A percentile compares a stretch with the other conserved stretches of the same genome.
Conservation (phyloP, 2,888 invertebrate genomes). For the Sesia bembeciformis region DNA sequence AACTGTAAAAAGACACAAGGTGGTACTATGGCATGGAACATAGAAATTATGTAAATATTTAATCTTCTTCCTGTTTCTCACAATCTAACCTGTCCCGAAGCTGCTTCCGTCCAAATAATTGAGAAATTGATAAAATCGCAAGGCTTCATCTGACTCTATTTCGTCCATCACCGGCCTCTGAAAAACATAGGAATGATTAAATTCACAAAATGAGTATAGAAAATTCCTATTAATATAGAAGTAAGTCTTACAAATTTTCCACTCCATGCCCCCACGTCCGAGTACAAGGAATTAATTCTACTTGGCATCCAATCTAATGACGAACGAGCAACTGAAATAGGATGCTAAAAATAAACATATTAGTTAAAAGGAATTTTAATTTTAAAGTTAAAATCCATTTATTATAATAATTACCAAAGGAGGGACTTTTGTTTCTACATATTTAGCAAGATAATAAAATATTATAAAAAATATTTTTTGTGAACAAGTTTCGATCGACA, state of each 20-base stretch:
- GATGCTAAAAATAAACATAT: constrained; percentile 37
- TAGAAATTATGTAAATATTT: too few species aligned
- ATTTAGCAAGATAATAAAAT: not conserved
- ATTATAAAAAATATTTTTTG: not conserved
- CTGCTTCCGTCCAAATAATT: constrained; percentile 67
- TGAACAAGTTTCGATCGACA: not conserved
- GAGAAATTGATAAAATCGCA: constrained; percentile 62
- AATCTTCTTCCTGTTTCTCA: not conserved
- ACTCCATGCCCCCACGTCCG: constrained; percentile 68
- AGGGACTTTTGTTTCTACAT: not conserved
- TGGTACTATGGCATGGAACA: too few species aligned
- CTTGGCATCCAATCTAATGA: constrained; percentile 68
- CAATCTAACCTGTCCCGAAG: constrained; percentile 53
- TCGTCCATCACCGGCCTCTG: constrained; percentile 69
- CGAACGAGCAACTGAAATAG: constrained; percentile 56
- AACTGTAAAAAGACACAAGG: not conserved
- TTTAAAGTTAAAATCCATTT: not conserved
- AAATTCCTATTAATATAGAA: not conserved
- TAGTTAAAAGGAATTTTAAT: not conserved
- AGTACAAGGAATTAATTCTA: constrained; percentile 60
- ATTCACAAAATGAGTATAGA: not conserved
- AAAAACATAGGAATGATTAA: constrained; percentile 7
- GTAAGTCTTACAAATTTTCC: constrained; percentile 55
- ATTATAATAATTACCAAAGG: too few species aligned
- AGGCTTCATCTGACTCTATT: constrained; percentile 65